A percentile compares a stretch with the other conserved stretches of the same genome.
Evolutionary conservation across 2,888 invertebrate genomes (phyloP).

Genomic region (Callinectes sapidus): DNA sequence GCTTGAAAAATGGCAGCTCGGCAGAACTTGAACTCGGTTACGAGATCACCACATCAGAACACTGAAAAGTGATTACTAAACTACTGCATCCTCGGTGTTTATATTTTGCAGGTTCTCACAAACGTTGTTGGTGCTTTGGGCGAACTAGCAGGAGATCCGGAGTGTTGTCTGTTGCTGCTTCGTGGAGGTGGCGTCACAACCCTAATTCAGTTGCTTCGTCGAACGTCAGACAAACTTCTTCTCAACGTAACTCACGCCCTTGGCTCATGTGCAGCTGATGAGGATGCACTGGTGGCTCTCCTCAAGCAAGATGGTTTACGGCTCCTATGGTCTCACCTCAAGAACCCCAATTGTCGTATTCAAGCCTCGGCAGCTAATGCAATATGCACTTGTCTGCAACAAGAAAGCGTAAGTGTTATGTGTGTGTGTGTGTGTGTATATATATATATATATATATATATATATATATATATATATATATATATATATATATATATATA

Average conservation of each 20-base stretch:
- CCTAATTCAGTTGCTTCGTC: constrained; percentile 65
- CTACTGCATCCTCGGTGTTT: background rate
- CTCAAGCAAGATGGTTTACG: constrained; percentile 93
- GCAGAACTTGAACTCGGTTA: too few species aligned
- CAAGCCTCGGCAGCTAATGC: constrained; percentile 95
- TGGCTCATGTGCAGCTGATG: constrained; percentile 82
- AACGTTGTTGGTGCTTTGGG: constrained; percentile 70
- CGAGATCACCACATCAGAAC: too few species aligned
- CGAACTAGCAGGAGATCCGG: constrained; percentile 59
- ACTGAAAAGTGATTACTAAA: background rate
- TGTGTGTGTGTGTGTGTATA: background rate
- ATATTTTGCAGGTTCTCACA: constrained; percentile 64
- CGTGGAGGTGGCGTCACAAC: constrained; percentile 64
- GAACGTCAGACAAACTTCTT: constrained; percentile 66
- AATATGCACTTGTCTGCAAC: constrained; percentile 92
- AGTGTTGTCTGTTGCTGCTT: constrained; percentile 65
- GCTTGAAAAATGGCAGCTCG: too few species aligned
- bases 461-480: too few species aligned
- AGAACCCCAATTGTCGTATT: constrained; percentile 87
- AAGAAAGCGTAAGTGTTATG: constrained; percentile 78
- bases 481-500: too few species aligned
- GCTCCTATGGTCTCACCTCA: constrained; percentile 93
- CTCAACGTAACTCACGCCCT: constrained; percentile 70
- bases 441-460: background rate
- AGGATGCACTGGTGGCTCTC: constrained; percentile 86